Evolutionary conservation across 2,888 invertebrate genomes (phyloP), one percentile per base, ranked within the genome.

Genomic region (Spodoptera exigua): DNA sequence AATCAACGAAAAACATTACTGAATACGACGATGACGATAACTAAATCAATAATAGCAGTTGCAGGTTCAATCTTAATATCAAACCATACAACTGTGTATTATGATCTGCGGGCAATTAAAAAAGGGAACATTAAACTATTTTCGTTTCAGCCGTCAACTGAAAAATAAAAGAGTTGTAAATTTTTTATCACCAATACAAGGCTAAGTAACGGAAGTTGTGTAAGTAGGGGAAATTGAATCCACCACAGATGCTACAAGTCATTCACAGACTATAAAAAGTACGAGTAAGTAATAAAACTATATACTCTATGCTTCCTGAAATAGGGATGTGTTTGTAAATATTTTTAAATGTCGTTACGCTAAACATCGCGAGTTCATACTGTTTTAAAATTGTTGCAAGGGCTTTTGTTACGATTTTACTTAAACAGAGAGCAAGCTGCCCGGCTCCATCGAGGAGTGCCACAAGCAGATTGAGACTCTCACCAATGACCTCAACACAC

Each of bases 141-240:
- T 58, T 39, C 17, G 62, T 56, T 80, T 81, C 78, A 81, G 79
- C 78, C 81, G 77, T 82, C 80, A 82, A 82, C 84, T 80, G 76
- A 66, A 70, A 83, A 84, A 85, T 85, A 86, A 83, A 84, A 82
- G 78, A 70, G 85, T 78, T 78, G 84, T 89, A 83, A 88, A 84
- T 89, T 89, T 91, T 91, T 91, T 89, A 91, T 87, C 82, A 85
- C 85, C 86, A 84, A 87, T 90, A 91, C 88, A 90, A 85, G 76
- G 82, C 82, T 82, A 70, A 66, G 85, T 85, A 88, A 86, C 90
- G 92, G 92, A 92, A 91, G 92, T 88, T 81, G 75, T 81, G 86
- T 87, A 85, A 88, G 90, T 88, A 86, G 87, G 90, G 89, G 92
- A 90, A 91, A 92, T 91, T 83, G 88, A 89, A 91, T 91, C 89